Percentiles rank a stretch among this genome's conserved stretches.
Conservation (phyloP, 1,140 invertebrate species). For the Diprion similis region DNA sequence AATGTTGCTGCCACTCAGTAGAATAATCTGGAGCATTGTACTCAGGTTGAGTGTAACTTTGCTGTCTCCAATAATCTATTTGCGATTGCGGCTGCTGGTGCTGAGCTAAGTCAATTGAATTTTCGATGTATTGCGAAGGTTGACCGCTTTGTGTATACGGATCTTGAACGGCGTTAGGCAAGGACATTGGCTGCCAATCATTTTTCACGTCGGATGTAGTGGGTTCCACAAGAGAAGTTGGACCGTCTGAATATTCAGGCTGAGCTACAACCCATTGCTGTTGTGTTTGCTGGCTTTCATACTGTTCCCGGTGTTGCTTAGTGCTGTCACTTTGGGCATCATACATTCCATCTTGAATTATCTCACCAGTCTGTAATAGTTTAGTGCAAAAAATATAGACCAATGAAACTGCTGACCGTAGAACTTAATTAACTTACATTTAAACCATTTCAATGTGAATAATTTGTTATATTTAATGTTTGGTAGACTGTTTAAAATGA, state of each 20-base stretch:
- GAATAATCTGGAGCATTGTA: slow-evolving; percentile 36
- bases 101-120: slow-evolving; percentile 36
- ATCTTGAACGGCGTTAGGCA: slow-evolving; percentile 42
- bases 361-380: slow-evolving; percentile 42
- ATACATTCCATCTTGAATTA: slow-evolving; percentile 37
- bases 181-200: slow-evolving; percentile 49
- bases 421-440: no score
- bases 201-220: slow-evolving; percentile 35
- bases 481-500: no score
- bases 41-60: slow-evolving; percentile 50
- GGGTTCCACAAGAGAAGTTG: slow-evolving; percentile 45
- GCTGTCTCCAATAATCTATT: slow-evolving; percentile 56
- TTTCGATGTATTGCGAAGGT: slow-evolving; percentile 37
- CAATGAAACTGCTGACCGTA: no score
- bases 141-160: slow-evolving; percentile 33
- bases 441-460: no score
- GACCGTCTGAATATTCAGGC: slow-evolving; percentile 39
- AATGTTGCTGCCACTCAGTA: slow-evolving; percentile 47
- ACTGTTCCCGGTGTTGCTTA: slow-evolving; percentile 21
- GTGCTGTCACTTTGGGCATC: slow-evolving; percentile 20
- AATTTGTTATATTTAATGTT: no score
- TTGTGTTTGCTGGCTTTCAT: slow-evolving; percentile 31
- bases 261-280: slow-evolving; percentile 41
- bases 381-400: background rate
- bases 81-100: slow-evolving; percentile 50